These are phyloP conservation scores for Leptothorax acervorum DNA, from an alignment of 2,888 invertebrate species.

Conservation along the genomic window DNA sequence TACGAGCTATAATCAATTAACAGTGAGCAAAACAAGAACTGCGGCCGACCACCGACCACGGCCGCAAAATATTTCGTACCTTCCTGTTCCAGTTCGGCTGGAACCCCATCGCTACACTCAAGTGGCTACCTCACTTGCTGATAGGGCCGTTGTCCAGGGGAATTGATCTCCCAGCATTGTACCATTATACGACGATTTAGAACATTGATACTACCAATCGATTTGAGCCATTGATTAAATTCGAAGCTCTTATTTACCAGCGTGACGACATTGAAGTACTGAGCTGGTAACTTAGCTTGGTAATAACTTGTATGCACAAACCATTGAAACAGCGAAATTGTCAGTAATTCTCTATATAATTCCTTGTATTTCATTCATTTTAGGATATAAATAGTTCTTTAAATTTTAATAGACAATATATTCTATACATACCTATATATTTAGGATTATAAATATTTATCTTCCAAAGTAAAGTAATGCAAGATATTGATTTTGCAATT, in stretches of 20 bases:
- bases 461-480: neutral
- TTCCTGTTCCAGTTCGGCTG: conserved; percentile 66
- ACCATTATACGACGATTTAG: conserved; percentile 31
- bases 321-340: neutral
- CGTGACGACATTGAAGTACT: neutral
- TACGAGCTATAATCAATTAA: conserved; percentile 83
- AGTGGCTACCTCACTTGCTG: conserved; percentile 36
- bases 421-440: too few species aligned
- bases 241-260: neutral
- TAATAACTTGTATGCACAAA: neutral
- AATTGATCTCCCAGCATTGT: conserved; percentile 45
- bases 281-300: neutral
- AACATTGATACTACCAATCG: neutral
- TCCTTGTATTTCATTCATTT: neutral
- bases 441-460: neutral
- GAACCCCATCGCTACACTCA: conserved; percentile 53
- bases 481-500: neutral
- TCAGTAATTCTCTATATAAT: neutral
- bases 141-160: conserved; percentile 33
- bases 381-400: neutral
- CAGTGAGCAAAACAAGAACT: conserved; percentile 79
- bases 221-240: neutral
- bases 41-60: conserved; percentile 68
- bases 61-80: conserved; percentile 76
- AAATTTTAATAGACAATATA: neutral